Base-by-base conservation (phyloP, 2,888 invertebrate genomes). In the Heliconius hortense region DNA sequence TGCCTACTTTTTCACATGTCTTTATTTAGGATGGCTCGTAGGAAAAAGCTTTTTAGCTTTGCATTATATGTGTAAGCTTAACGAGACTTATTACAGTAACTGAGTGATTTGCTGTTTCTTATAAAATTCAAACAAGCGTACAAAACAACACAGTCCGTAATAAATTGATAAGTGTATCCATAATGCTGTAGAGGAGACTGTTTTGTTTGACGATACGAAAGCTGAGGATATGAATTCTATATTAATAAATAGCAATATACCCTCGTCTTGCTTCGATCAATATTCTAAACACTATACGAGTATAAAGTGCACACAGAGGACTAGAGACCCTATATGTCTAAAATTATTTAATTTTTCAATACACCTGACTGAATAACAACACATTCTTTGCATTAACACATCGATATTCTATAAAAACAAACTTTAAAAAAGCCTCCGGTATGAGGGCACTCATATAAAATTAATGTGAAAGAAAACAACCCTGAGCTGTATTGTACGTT, bases 1-100 rank as follows among this genome's bases (percentile, higher is more conserved):
- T 86, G 86, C 87, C 90, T 89, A 90, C 90, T 92, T 93, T 93
- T 92, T 92, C 91, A 90, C 90, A 87, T 90, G 88, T 76, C 76
- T 76, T 79, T 79, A 78, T 80, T 79, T 79, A 72, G 76, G 70
- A 75, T 48, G 82, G 84, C 84, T 84, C 84, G 82, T 86, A 87
- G 78, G 83, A 88, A 84, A 88, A 79, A 75, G 59, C 72, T 79
- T 69, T 77, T 80, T 72, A 68, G 21, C 21, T 21, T 21, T 28
- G 35, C 71, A 71, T 75, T 43, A 64, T 73, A 64, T 26, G 11
- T 71, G 67, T 59, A 28, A 63, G 43, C 66, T 64, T 67, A 71
- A 71, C 71, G 68, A 64, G 68, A 72, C 59, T 67, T 67, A 67
- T 72, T 69, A 72, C 28, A 64, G 69, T 69, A 81, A 80, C 70